These are phyloP conservation scores for Xenops minutus DNA, from an alignment of 2,797 vertebrate genomes.

Conservation along the genomic window DNA sequence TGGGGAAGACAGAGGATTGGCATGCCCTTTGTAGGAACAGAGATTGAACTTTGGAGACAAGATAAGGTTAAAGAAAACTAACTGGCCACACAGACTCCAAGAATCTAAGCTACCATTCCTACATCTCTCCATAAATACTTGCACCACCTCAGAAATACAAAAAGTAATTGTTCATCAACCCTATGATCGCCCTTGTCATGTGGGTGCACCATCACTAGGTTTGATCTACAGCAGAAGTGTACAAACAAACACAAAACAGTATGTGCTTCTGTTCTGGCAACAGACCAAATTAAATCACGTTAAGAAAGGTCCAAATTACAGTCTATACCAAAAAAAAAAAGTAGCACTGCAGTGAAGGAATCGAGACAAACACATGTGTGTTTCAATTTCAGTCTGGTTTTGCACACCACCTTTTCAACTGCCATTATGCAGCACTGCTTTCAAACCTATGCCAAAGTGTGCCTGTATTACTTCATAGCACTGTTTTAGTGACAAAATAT, in stretches of 20 bases:
- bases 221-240: neutral
- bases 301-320: neutral
- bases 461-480: neutral
- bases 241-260: neutral
- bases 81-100: neutral
- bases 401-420: neutral
- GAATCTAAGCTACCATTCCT: neutral
- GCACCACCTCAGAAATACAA: neutral
- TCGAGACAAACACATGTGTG: accelerated
- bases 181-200: neutral
- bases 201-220: neutral
- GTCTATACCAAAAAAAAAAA: neutral
- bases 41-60: neutral
- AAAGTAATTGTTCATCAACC: neutral
- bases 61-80: neutral
- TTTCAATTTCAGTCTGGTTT: neutral
- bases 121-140: neutral
- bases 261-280: neutral
- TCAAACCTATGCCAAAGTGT: neutral
- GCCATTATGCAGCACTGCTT: neutral
- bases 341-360: neutral
- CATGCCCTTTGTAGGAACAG: neutral
- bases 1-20: neutral
- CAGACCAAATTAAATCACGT: neutral
- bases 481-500: neutral